Evolutionary conservation across 2,888 invertebrate genomes (phyloP), one percentile per base, ranked within the genome.

Genomic region (Drepana falcataria): DNA sequence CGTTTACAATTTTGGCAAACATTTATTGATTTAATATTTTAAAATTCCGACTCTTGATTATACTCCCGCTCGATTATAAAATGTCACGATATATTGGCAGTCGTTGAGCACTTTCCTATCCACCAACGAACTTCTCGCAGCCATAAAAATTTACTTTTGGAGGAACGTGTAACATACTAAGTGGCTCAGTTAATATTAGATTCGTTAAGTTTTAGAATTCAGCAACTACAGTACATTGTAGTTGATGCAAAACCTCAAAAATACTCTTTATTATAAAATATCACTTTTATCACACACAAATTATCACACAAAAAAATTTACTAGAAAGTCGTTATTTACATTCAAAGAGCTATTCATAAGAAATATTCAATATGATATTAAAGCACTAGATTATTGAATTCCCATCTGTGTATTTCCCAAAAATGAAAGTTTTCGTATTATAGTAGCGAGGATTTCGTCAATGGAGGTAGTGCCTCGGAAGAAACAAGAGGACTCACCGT

Each of bases 401-500:
- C 21, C 40, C 35, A 48, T 9, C 48, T 48, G 37, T 37, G 4
- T 37, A 37, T 37, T 4, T 37, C 5, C 5, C 5, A 37, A 37
- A 37, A 37, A 37, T 37, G 5, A 37, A 4, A 37, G 5, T 37
- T 4, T 37, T 5, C 5, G 37, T 37, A 37, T 4, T 5, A 5
- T 37, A 4, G 5, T 3, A 5, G 37, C 37, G 37, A 37, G 4
- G 5, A 37, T 37, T 44, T 44, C 9, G 6, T 44, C 3, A 44
- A 9, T 44, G 44, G 44, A 44, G 44, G 9, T 9, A 9, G 44
- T 9, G 44, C 9, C 3, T 44, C 9, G 1, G 6, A 9, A 3
- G 6, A 9, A 44, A 9, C 3, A 44, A 7, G 44, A 44, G 9
- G 44, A 87, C 95, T 95, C 89, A 95, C 95, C 95, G 85, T 95